Evolutionary conservation across 2,113 vertebrate species (phyloP), one percentile per base, ranked within the genome.

Genomic region (Tiliqua scincoides): DNA sequence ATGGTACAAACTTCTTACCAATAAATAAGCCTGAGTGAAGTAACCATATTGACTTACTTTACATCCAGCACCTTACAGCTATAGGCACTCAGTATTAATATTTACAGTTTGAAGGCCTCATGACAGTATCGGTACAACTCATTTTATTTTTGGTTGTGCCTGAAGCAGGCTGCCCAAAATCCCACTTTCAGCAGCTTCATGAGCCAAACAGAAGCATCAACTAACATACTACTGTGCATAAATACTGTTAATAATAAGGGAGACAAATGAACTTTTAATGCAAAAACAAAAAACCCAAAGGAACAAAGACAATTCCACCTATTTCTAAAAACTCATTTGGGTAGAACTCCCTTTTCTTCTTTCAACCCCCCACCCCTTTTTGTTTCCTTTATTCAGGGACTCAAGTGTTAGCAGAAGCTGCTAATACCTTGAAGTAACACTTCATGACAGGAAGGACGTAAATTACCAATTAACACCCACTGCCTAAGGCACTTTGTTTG

Each of bases 391-490:
- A 76, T 83, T 63, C 79, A 81, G 9, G 62, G 52, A 15, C 27
- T 6, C 57, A 65, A 59, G 62, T 79, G n/a, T 80, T 88, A 88
- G 71, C 76, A 85, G 68, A 88, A 75, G 76, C 43, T 23, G 57
- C 30, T 43, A 74, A 74, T n/a, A 35, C 57, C 79, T 84, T 79
- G 1, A 32, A 32, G 61, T 72, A 74, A 77, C 75, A 80, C 76
- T 70, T 79, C 57, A 67, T 82, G 83, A 59, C 27, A n/a, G 32
- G 82, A 80, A 82, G 25, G 25, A 67, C 5, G 1, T 67, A 67
- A 62, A 76, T 85, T 82, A 76, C 37, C 62, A 25, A 15, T 37
- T 71, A 79, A 84, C 79, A 87, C 79, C 75, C 3, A 65, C 86
- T 71, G 40, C 79, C 80, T 61, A 43, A 74, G 86, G 71, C 32